Base-by-base conservation (phyloP, 2,797 vertebrate species). In the Pygocentrus nattereri region DNA sequence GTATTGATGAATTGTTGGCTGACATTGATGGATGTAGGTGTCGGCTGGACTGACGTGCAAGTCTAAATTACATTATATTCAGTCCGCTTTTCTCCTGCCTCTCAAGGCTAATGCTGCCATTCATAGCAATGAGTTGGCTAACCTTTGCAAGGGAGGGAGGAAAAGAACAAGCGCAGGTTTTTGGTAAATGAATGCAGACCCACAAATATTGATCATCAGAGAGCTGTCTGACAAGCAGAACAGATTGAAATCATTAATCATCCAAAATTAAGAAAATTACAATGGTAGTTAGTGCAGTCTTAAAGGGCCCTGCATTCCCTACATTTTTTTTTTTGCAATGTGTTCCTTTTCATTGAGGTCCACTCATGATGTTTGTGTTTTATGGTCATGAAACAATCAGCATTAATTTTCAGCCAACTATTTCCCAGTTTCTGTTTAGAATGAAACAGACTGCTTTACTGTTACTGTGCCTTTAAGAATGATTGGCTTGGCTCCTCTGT, bases 21-120 rank as follows among this genome's bases (percentile, higher is more conserved):
- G 94, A 95, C 94, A 91, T 85, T 94, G 94, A 95, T 92, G 91
- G 92, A 95, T 95, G 92, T 85, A 88, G 90, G 90, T 85, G 89
- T 94, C 92, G 84, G 67, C 78, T 56, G 79, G 85, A 88, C 89
- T 92, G 91, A 93, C 91, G 82, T 79, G 82, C 62, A 52, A 54
- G 89, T 89, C 91, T 92, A 93, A 94, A 95, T 94, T 92, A 92
- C 87, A 93, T 93, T 92, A 93, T 85, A 90, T 91, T 92, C 87
- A 88, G 89, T 90, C 84, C 79, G 81, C 82, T 88, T 87, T 79
- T 86, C 85, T 85, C 47, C 81, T 84, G 77, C 78, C 74, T 91
- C 90, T 91, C 93, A 93, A 93, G 92, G 93, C 92, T 90, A 89
- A 91, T 87, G 88, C 83, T 80, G 72, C 81, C 81, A 70, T 81